These are phyloP conservation scores for Myiotriccus ornatus DNA, from an alignment of 2,797 vertebrate species.

Conservation along the genomic window DNA sequence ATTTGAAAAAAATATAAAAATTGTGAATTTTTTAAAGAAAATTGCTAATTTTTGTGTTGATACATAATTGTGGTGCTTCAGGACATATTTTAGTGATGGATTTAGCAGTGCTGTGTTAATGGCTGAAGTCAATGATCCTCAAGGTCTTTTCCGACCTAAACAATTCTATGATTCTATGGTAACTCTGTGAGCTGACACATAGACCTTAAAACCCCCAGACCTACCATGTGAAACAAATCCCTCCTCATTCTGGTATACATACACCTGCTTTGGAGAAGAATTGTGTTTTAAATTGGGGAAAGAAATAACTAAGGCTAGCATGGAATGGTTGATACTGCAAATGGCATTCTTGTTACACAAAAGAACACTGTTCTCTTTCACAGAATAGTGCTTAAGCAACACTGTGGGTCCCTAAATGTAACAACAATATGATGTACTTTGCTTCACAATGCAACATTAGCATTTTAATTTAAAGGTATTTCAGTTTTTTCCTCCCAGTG, in stretches of 20 bases:
- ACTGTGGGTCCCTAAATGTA: neutral
- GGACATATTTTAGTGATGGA: neutral
- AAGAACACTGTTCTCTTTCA: neutral
- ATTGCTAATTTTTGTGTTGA: neutral
- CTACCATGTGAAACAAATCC: neutral
- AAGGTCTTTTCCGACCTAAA: neutral
- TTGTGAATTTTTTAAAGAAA: neutral
- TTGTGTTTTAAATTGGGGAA: neutral
- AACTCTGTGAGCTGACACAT: neutral
- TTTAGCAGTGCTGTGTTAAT: neutral
- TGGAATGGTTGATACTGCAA: neutral
- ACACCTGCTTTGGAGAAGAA: neutral
- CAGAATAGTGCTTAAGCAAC: neutral
- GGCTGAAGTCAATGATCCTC: neutral
- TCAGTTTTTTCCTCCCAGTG: fast-evolving
- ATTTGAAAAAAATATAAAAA: neutral
- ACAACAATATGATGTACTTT: neutral
- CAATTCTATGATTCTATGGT: neutral
- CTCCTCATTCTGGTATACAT: neutral
- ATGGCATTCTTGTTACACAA: neutral
- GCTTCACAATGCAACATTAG: neutral
- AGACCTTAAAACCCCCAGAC: neutral
- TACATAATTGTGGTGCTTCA: neutral
- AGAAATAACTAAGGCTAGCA: neutral
- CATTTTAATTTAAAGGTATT: neutral